These are phyloP conservation scores for Scarus forsteni DNA, from an alignment of 2,797 vertebrate species.

Conservation along the genomic window DNA sequence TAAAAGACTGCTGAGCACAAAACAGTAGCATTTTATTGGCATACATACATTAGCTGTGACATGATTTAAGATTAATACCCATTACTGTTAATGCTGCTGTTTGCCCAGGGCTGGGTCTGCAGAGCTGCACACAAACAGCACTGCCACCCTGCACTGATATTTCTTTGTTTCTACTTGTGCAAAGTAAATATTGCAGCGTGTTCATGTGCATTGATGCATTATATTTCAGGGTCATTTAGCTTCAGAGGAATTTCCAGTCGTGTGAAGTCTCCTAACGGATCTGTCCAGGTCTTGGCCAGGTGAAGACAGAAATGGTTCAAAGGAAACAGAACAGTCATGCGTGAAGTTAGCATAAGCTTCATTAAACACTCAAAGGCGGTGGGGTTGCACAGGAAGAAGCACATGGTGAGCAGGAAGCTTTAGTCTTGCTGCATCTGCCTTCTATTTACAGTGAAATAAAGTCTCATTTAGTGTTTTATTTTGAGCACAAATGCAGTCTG, in stretches of 20 bases:
- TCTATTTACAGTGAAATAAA: constrained; percentile 4
- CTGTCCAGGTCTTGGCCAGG: constrained; percentile 21
- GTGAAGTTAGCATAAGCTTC: constrained; percentile 48
- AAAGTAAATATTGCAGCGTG: constrained; percentile 41
- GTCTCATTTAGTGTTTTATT: not conserved
- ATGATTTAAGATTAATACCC: not conserved
- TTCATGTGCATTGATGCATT: constrained; percentile 19
- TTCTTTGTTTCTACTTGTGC: constrained; percentile 5
- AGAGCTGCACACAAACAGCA: constrained; percentile 9
- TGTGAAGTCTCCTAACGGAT: constrained; percentile 21
- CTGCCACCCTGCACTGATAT: not conserved
- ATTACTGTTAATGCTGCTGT: not conserved
- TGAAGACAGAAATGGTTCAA: constrained; percentile 27
- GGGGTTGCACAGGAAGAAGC: constrained; percentile 15
- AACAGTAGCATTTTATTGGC: too few relatives aligned
- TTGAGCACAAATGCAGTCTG: not conserved
- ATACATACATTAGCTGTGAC: too few relatives aligned
- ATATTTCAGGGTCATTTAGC: constrained; percentile 32
- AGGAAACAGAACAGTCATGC: constrained; percentile 56
- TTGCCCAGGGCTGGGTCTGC: constrained; percentile 33
- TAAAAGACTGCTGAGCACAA: too few relatives aligned
- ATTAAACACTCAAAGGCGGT: constrained; percentile 42
- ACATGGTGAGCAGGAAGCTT: constrained; percentile 16
- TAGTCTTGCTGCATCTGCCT: constrained; percentile 1
- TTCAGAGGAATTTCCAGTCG: constrained; percentile 13